phyloP scores from a whole-genome alignment of 2,888 invertebrate genomes.

The Hirtodrosophila histrioides region DNA sequence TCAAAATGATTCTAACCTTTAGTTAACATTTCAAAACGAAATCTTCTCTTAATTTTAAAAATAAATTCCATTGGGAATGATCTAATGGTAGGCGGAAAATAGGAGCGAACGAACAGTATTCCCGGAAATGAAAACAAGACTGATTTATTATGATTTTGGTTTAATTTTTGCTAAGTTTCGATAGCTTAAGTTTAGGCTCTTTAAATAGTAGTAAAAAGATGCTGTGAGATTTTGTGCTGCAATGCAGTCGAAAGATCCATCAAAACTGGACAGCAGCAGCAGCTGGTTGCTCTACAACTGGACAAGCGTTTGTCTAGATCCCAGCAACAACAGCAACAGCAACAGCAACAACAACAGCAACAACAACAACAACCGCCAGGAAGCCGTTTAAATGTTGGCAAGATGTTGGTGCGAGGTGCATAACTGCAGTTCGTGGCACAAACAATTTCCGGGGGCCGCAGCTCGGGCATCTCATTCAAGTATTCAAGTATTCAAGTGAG shows the following conservation, averaged over 20 bases:
- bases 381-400: conserved; percentile 65
- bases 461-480: conserved; percentile 46
- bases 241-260: conserved; percentile 31
- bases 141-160: no score
- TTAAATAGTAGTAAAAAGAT: not conserved
- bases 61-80: no score
- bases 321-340: conserved; percentile 18
- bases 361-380: conserved; percentile 46
- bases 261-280: conserved; percentile 42
- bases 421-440: conserved; percentile 69
- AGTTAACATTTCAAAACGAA: no score
- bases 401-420: conserved; percentile 41
- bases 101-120: no score
- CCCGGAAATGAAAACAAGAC: no score
- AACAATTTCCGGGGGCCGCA: conserved; percentile 70
- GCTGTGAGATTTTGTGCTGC: not conserved
- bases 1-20: no score
- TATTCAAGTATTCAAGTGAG: conserved; percentile 57
- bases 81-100: no score
- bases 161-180: no score
- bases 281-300: conserved; percentile 46
- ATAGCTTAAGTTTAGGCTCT: no score
- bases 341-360: conserved; percentile 18
- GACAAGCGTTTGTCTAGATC: conserved; percentile 33
- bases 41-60: no score